A percentile compares a stretch with the other conserved stretches of the same genome.
Evolutionary conservation across 2,888 invertebrate genomes (phyloP).

Genomic region (Dichetophora obliterata): DNA sequence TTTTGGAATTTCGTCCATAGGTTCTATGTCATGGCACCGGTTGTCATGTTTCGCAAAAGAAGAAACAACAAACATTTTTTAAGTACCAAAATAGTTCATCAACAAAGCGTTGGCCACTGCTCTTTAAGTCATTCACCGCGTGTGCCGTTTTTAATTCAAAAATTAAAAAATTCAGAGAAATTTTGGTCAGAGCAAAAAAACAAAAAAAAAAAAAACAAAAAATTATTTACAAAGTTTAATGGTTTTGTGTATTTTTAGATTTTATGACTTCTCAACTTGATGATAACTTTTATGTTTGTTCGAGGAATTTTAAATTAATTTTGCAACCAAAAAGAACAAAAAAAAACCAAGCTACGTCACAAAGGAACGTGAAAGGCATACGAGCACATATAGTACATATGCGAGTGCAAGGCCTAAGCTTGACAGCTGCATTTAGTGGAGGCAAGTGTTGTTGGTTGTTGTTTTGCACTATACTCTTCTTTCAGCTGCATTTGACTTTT

Average conservation of each 20-base stretch:
- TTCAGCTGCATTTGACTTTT: not conserved
- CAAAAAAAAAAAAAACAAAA: not conserved
- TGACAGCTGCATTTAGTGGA: slow-evolving; percentile 7
- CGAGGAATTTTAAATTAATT: not conserved
- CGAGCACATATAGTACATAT: no score
- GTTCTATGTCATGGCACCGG: no score
- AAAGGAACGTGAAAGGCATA: not conserved
- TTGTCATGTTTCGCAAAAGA: no score
- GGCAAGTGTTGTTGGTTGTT: not conserved
- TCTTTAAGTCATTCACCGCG: no score
- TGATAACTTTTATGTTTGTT: not conserved
- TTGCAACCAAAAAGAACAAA: slow-evolving; percentile 45
- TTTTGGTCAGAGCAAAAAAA: slow-evolving; percentile 43
- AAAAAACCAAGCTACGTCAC: slow-evolving; percentile 32
- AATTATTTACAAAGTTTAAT: not conserved
- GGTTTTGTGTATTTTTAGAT: not conserved
- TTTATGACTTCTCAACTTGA: not conserved
- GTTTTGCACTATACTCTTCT: not conserved
- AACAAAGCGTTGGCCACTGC: no score
- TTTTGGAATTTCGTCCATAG: no score
- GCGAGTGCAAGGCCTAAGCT: slow-evolving; percentile 15
- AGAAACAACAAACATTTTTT: not conserved
- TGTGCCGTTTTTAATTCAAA: no score
- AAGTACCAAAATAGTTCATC: not conserved
- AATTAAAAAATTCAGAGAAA: no score